Evolutionary conservation across 1,140 invertebrate genomes (phyloP).

Genomic region (Rhyzopertha dominica): DNA sequence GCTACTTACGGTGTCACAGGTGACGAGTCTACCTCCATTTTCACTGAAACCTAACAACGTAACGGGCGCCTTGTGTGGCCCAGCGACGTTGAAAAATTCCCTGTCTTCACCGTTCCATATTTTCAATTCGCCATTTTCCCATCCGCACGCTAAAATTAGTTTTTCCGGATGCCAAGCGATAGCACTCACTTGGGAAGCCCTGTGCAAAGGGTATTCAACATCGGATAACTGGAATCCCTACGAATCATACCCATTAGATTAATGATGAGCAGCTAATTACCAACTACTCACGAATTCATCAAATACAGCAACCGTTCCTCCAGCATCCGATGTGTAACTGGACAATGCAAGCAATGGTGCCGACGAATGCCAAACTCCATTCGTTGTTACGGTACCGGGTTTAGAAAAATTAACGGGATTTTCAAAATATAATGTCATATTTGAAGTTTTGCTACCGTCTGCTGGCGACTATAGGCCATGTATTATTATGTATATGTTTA

Average conservation of each 20-base stretch:
- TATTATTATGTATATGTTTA: too few species aligned
- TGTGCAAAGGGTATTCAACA: conserved; percentile 68
- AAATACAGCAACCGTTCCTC: conserved; percentile 82
- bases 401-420: conserved; percentile 66
- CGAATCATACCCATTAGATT: conserved; percentile 19
- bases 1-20: conserved; percentile 62
- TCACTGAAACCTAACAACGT: conserved; percentile 74
- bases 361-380: conserved; percentile 73
- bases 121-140: conserved; percentile 86
- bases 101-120: conserved; percentile 65
- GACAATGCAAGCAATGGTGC: conserved; percentile 78
- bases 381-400: conserved; percentile 64
- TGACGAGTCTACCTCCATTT: conserved; percentile 75
- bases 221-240: conserved; percentile 75
- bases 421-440: conserved; percentile 74
- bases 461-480: too few species aligned
- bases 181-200: conserved; percentile 70
- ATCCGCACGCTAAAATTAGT: conserved; percentile 75
- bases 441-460: conserved; percentile 17
- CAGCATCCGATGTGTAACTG: conserved; percentile 79
- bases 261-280: conserved; percentile 12
- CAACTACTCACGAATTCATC: conserved; percentile 68
- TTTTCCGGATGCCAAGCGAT: conserved; percentile 86
- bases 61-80: conserved; percentile 74
- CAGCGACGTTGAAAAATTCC: conserved; percentile 68